These are phyloP conservation scores for silkworm (Bombyx mori) DNA, from an alignment of 1,140 invertebrate species.

Conservation along the genomic window DNA sequence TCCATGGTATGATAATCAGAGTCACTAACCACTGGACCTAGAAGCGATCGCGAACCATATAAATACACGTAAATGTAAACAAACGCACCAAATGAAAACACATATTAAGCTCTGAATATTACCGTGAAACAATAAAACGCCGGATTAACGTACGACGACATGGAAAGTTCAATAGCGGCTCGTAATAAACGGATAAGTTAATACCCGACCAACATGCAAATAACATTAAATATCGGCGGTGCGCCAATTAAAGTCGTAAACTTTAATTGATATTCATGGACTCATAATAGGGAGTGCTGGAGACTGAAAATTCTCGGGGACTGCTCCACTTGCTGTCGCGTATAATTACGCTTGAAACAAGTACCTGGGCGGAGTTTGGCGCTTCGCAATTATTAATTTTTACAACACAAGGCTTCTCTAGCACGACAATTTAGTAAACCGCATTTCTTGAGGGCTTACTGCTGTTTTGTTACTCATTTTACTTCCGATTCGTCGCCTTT, in stretches of 20 bases:
- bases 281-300: slow-evolving; percentile 25
- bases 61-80: neutral
- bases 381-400: no score
- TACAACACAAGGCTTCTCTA: no score
- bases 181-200: slow-evolving; percentile 41
- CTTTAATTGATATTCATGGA: slow-evolving; percentile 45
- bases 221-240: slow-evolving; percentile 45
- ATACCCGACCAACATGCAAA: slow-evolving; percentile 48
- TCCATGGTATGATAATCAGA: no score
- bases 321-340: slow-evolving; percentile 14
- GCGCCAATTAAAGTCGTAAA: slow-evolving; percentile 52
- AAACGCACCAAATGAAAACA: neutral
- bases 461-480: no score
- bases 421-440: no score
- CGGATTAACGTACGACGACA: slow-evolving; percentile 22
- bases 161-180: slow-evolving; percentile 38
- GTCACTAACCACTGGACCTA: no score
- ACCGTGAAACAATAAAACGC: slow-evolving; percentile 14
- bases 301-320: slow-evolving; percentile 17
- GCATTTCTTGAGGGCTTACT: no score
- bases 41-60: no score
- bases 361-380: slow-evolving; percentile 5
- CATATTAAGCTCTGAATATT: neutral
- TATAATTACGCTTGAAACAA: slow-evolving; percentile 19
- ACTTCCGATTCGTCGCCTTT: no score